Conservation (phyloP, 2,113 vertebrate species). For the Ptyas mucosa region DNA sequence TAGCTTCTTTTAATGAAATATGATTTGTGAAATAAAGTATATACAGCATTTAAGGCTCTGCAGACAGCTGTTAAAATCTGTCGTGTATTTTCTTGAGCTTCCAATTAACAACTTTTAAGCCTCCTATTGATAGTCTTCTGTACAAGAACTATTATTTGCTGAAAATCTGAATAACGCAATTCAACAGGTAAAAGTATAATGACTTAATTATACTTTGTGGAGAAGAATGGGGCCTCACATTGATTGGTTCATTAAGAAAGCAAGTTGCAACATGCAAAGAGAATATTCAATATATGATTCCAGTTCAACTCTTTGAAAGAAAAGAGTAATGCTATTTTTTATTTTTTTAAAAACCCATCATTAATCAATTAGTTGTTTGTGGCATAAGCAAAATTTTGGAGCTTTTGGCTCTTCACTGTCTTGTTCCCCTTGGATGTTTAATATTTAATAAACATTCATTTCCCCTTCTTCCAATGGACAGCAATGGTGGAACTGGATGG, state of each 20-base stretch:
- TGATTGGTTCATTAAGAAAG: background rate
- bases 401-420: background rate
- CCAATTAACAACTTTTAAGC: background rate
- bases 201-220: background rate
- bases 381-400: background rate
- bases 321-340: background rate
- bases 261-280: background rate
- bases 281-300: background rate
- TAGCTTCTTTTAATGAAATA: background rate
- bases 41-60: background rate
- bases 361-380: background rate
- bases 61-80: background rate
- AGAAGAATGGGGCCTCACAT: background rate
- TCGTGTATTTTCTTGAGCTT: background rate
- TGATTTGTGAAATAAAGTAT: background rate
- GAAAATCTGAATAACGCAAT: background rate
- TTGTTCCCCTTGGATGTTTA: background rate
- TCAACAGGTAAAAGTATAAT: background rate
- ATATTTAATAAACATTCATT: background rate
- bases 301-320: background rate
- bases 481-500: slow-evolving; percentile 96
- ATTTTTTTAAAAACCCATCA: background rate
- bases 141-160: background rate
- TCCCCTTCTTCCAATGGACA: slow-evolving; percentile 38
- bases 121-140: background rate